Percentiles rank a stretch among this genome's conserved stretches.
These are phyloP conservation scores for Caerostris extrusa DNA, from an alignment of 1,140 invertebrate genomes.

Conservation along the genomic window DNA sequence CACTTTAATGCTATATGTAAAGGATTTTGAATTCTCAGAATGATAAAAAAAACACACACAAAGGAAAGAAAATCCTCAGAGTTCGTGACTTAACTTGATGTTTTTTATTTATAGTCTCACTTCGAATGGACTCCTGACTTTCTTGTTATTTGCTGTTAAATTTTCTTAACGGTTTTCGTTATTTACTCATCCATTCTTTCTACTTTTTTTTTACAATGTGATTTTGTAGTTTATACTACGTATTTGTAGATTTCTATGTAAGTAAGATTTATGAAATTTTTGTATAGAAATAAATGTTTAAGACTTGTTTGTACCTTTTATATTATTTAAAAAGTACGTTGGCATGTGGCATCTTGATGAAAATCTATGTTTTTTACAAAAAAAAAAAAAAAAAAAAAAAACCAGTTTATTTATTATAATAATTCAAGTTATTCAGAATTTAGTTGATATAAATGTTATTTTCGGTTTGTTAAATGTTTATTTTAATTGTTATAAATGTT, in stretches of 20 bases:
- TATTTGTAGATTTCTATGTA: neutral
- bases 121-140: slow-evolving; percentile 32
- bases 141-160: slow-evolving; percentile 26
- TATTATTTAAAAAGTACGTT: too few relatives aligned
- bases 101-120: slow-evolving; percentile 52
- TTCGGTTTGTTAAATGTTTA: too few relatives aligned
- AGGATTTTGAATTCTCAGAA: neutral
- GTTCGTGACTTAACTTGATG: slow-evolving; percentile 51
- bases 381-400: too few relatives aligned
- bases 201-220: neutral
- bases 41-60: neutral
- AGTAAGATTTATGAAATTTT: slow-evolving; percentile 1
- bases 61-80: slow-evolving; percentile 20
- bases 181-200: neutral
- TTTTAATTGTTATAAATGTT: too few relatives aligned
- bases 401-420: too few relatives aligned
- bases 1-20: slow-evolving; percentile 37
- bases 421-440: too few relatives aligned
- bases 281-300: too few relatives aligned
- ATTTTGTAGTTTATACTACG: neutral
- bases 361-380: too few relatives aligned
- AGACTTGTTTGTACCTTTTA: too few relatives aligned
- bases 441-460: too few relatives aligned
- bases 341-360: too few relatives aligned
- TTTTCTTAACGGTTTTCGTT: neutral